Percentiles rank a stretch among this genome's conserved stretches.
Evolutionary conservation across 2,797 vertebrate genomes (phyloP).

Genomic region (Petrocephalus sullivani): DNA sequence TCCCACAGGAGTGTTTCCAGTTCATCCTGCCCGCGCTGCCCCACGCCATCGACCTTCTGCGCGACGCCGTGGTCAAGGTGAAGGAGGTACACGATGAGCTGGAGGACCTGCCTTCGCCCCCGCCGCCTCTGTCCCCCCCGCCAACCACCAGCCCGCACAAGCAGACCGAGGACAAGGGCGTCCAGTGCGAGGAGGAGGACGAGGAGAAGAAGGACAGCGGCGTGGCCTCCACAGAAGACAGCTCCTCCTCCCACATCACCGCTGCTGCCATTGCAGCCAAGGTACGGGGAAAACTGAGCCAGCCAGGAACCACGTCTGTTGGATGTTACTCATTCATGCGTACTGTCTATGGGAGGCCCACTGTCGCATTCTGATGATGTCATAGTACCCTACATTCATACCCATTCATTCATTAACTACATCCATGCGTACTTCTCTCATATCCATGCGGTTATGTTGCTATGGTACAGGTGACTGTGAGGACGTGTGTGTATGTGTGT

Average conservation of each 20-base stretch:
- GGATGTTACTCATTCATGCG: not conserved
- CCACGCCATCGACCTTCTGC: slow-evolving; percentile 94
- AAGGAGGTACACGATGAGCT: slow-evolving; percentile 90
- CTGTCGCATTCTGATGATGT: not conserved
- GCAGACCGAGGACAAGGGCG: slow-evolving; percentile 88
- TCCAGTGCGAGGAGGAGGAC: slow-evolving; percentile 92
- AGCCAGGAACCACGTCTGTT: not conserved
- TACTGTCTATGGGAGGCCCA: not conserved
- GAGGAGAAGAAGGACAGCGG: slow-evolving; percentile 83
- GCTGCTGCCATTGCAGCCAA: slow-evolving; percentile 93
- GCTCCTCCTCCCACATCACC: slow-evolving; percentile 78
- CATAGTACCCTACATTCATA: not conserved
- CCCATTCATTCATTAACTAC: not conserved
- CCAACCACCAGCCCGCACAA: slow-evolving; percentile 76
- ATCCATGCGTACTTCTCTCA: not conserved
- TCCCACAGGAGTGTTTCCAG: slow-evolving; percentile 91
- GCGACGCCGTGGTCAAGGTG: slow-evolving; percentile 86
- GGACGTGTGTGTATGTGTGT: not conserved
- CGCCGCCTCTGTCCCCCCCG: slow-evolving; percentile 79
- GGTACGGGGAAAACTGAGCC: slow-evolving; percentile 51
- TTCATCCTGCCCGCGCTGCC: slow-evolving; percentile 98
- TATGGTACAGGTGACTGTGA: not conserved
- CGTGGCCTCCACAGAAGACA: slow-evolving; percentile 81
- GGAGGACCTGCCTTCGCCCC: slow-evolving; percentile 87
- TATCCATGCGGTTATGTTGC: not conserved